Evolutionary conservation across 1,140 invertebrate species (phyloP).

Genomic region (Bombus turneri): DNA sequence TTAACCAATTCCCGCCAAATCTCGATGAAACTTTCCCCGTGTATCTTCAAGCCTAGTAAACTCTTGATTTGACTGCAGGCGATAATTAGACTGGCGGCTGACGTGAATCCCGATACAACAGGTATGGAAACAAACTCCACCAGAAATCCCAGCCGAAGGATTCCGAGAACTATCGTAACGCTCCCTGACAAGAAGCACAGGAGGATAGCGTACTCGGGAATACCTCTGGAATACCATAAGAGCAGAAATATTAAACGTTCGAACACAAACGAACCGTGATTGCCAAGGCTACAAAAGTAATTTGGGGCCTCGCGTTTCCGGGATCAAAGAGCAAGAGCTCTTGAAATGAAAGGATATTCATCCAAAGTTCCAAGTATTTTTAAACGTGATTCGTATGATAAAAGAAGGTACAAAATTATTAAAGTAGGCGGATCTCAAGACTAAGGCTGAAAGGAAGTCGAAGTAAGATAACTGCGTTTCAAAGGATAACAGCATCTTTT

Average conservation of each 20-base stretch:
- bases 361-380: not conserved
- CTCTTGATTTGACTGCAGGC: slow-evolving; percentile 91
- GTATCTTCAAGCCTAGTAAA: slow-evolving; percentile 86
- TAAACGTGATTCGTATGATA: not conserved
- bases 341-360: not conserved
- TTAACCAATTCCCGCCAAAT: slow-evolving; percentile 84
- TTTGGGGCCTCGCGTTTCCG: not conserved
- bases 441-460: not conserved
- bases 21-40: slow-evolving; percentile 85
- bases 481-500: slow-evolving; percentile 2
- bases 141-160: slow-evolving; percentile 90
- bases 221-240: slow-evolving; percentile 64
- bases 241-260: not conserved
- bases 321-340: not conserved
- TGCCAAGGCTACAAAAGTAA: not conserved
- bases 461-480: not conserved
- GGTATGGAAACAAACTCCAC: slow-evolving; percentile 93
- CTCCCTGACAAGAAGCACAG: slow-evolving; percentile 88
- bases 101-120: slow-evolving; percentile 93
- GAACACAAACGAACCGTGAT: not conserved
- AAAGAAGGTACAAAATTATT: not conserved
- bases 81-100: slow-evolving; percentile 93
- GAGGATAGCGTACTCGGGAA: slow-evolving; percentile 87
- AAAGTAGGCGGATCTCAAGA: not conserved
- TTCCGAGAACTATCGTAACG: slow-evolving; percentile 87